Conservation (phyloP, 2,797 vertebrate species). For the Rhynchotus rufescens region DNA sequence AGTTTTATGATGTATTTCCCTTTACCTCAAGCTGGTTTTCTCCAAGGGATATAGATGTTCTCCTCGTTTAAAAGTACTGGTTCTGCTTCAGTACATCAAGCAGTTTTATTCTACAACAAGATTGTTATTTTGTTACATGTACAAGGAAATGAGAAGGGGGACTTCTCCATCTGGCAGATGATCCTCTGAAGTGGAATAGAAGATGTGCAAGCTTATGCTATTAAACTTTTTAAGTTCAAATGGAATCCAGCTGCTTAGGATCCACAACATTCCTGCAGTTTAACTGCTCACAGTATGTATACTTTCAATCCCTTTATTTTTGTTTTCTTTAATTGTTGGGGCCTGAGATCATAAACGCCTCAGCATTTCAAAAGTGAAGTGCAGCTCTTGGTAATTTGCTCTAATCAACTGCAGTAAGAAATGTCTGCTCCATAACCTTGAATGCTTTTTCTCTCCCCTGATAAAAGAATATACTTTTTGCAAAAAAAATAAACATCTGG, state of each 20-base stretch:
- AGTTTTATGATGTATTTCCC: constrained; percentile 3
- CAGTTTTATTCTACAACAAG: neutral
- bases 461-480: constrained; percentile 61
- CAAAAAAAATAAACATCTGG: constrained; percentile 73
- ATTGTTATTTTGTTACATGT: neutral
- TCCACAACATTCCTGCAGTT: constrained; percentile 15
- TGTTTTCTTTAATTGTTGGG: constrained; percentile 35
- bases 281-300: constrained; percentile 8
- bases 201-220: constrained; percentile 57
- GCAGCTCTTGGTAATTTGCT: constrained; percentile 56
- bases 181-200: constrained; percentile 60
- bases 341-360: constrained; percentile 44
- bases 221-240: constrained; percentile 55
- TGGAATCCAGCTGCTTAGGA: constrained; percentile 53
- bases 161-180: constrained; percentile 43
- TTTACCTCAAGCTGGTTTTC: neutral
- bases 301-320: constrained; percentile 44
- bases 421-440: constrained; percentile 41
- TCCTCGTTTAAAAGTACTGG: neutral
- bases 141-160: neutral
- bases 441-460: constrained; percentile 62
- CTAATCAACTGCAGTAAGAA: constrained; percentile 62
- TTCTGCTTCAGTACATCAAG: neutral
- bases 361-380: constrained; percentile 33
- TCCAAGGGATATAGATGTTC: neutral